Conservation (phyloP, 2,888 invertebrate species). For the Caenorhabditis sp. region DNA sequence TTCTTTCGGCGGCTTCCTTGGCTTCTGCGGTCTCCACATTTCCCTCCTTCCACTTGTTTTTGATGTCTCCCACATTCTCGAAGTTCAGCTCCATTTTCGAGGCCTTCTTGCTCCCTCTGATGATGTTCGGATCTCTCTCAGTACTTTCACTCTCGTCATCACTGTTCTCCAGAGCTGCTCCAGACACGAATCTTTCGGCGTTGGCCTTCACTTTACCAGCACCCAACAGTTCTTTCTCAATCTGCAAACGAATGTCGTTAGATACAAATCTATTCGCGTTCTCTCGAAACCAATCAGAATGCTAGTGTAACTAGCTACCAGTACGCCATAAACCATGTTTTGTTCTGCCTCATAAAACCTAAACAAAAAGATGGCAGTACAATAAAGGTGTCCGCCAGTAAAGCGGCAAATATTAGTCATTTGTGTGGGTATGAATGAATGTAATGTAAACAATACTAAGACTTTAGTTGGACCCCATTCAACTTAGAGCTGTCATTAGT, state of each 20-base stretch:
- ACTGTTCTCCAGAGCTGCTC: slow-evolving; percentile 65
- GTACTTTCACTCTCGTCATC: slow-evolving; percentile 66
- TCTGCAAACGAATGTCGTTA: slow-evolving; percentile 31
- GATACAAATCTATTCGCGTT: background rate
- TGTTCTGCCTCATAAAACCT: slow-evolving; percentile 1
- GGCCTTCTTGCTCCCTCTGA: slow-evolving; percentile 62
- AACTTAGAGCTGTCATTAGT: background rate
- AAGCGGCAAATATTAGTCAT: slow-evolving; percentile 48
- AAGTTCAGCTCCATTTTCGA: slow-evolving; percentile 69
- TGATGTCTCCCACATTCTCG: slow-evolving; percentile 76
- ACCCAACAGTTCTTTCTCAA: slow-evolving; percentile 69
- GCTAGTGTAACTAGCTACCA: background rate
- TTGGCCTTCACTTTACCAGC: slow-evolving; percentile 73
- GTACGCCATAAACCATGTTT: slow-evolving; percentile 1
- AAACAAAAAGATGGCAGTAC: background rate
- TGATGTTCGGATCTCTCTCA: slow-evolving; percentile 70
- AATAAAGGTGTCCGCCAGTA: background rate
- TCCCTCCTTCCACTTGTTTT: slow-evolving; percentile 79
- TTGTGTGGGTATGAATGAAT: slow-evolving; percentile 19
- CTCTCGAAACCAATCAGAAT: background rate
- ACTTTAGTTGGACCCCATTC: slow-evolving; percentile 18
- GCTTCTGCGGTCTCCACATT: slow-evolving; percentile 77
- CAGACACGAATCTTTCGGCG: slow-evolving; percentile 71
- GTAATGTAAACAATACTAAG: slow-evolving; percentile 43
- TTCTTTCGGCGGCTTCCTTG: slow-evolving; percentile 69